A percentile compares a stretch with the other conserved stretches of the same genome.
phyloP scores from a whole-genome alignment of 2,113 vertebrate genomes.

The Oceanites oceanicus region DNA sequence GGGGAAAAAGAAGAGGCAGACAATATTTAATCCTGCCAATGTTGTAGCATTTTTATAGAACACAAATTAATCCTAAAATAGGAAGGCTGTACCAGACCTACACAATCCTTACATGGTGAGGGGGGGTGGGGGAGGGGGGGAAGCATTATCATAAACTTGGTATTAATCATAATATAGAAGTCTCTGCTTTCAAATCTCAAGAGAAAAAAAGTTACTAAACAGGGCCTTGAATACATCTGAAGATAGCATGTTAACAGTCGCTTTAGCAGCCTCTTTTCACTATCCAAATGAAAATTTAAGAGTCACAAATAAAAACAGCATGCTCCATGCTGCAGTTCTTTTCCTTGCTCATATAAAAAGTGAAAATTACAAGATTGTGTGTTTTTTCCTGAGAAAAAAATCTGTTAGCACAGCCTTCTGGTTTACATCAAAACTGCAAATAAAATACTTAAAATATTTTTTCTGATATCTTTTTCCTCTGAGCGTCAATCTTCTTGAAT shows the following conservation, averaged over 20 bases:
- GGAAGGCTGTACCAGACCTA: neutral
- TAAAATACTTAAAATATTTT: neutral
- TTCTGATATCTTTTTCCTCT: neutral
- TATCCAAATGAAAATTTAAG: neutral
- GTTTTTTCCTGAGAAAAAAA: neutral
- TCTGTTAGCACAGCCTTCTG: neutral
- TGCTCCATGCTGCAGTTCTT: neutral
- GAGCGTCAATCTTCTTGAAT: neutral
- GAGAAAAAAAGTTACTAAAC: neutral
- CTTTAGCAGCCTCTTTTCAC: neutral
- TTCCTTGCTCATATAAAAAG: neutral
- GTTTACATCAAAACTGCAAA: neutral
- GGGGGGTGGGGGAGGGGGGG: fast-evolving
- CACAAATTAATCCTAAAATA: neutral
- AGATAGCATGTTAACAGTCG: neutral
- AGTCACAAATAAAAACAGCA: neutral
- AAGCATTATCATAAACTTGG: neutral
- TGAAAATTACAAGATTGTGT: neutral
- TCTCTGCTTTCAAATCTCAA: neutral
- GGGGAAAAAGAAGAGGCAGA: neutral
- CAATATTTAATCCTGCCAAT: neutral
- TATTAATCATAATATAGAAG: neutral
- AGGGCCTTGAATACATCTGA: neutral
- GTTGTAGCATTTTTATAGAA: neutral
- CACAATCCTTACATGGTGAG: neutral